A percentile compares a stretch with the other conserved stretches of the same genome.
These are phyloP conservation scores for Spatulosminthurus flaviceps DNA, from an alignment of 2,888 invertebrate genomes.

Conservation along the genomic window DNA sequence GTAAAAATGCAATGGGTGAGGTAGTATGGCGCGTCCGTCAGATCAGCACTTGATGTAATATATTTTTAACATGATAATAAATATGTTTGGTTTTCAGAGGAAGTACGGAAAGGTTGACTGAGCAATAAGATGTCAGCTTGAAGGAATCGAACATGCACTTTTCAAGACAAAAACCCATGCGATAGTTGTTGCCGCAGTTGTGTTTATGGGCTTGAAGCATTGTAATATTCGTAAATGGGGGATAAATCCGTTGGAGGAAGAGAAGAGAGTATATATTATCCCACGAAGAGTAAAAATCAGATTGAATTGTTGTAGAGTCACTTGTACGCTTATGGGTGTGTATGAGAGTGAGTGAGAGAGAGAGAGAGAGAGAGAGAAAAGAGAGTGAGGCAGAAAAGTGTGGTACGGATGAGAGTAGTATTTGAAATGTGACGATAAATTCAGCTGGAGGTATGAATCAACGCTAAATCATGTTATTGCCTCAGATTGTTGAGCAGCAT, in stretches of 20 bases:
- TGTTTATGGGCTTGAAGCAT: not conserved
- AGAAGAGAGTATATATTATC: not conserved
- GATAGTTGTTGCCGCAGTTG: no score
- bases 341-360: no score
- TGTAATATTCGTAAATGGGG: constrained; percentile 24
- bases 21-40: not conserved
- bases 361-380: no score
- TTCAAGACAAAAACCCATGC: no score
- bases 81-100: constrained; percentile 23
- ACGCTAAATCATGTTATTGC: constrained; percentile 53
- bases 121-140: not conserved
- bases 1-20: not conserved
- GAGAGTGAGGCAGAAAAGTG: no score
- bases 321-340: constrained; percentile 10
- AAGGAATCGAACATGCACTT: not conserved
- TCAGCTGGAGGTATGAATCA: constrained; percentile 52
- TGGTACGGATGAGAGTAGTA: constrained; percentile 9
- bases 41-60: not conserved
- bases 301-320: constrained; percentile 31
- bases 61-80: constrained; percentile 36
- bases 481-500: constrained; percentile 48
- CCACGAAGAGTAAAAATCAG: constrained; percentile 31
- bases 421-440: constrained; percentile 53
- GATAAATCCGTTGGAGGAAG: constrained; percentile 25
- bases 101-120: not conserved